Conservation (phyloP, 2,113 vertebrate species). For the Gracilinanus agilis region DNA sequence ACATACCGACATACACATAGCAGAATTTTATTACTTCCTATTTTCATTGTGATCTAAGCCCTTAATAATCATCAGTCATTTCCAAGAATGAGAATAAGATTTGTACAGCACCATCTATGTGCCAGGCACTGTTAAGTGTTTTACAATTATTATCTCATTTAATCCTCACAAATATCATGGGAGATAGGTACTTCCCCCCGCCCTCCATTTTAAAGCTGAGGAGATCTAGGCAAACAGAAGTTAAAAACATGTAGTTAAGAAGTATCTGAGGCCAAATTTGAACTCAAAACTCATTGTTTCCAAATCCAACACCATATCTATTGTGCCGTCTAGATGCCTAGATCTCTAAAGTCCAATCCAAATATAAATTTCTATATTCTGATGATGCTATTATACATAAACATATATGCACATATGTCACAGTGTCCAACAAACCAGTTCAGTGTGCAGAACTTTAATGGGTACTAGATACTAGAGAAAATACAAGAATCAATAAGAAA, state of each 20-base stretch:
- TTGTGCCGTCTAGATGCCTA: background rate
- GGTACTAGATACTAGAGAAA: background rate
- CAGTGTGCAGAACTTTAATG: background rate
- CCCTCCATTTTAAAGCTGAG: background rate
- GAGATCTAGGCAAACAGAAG: background rate
- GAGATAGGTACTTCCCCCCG: background rate
- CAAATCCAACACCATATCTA: background rate
- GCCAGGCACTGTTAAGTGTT: background rate
- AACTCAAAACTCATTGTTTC: background rate
- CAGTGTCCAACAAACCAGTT: background rate
- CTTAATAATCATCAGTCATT: background rate
- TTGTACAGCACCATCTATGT: background rate
- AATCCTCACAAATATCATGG: background rate
- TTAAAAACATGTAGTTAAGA: background rate
- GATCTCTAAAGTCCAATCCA: background rate
- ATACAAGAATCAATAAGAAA: background rate
- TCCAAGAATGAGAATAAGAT: background rate
- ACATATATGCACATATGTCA: background rate
- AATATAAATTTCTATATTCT: background rate
- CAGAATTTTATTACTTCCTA: background rate
- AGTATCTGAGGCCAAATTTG: background rate
- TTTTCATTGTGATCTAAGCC: background rate
- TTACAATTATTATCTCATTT: background rate
- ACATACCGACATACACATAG: background rate
- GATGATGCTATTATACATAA: background rate